phyloP scores from a whole-genome alignment of 2,113 vertebrate species.

The Gobiocypris rarus region DNA sequence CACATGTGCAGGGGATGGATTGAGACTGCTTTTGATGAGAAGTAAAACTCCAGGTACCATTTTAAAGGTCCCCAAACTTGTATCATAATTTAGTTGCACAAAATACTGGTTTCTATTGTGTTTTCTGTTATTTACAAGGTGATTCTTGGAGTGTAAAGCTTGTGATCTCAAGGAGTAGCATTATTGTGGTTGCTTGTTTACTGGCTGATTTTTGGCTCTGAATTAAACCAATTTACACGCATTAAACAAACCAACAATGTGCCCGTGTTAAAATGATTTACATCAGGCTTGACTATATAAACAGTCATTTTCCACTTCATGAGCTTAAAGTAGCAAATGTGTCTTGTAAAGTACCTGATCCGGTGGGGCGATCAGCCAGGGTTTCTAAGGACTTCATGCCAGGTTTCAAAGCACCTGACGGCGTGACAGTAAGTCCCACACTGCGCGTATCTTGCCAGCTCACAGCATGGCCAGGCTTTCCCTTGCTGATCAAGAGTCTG shows the following conservation, averaged over 20 bases:
- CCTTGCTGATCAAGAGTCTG: constrained; percentile 11
- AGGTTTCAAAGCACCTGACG: constrained; percentile 26
- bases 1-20: constrained; percentile 7
- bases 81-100: background rate
- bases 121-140: background rate
- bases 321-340: background rate
- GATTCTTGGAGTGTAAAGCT: background rate
- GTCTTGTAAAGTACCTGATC: constrained; percentile 13
- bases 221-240: constrained; percentile 16
- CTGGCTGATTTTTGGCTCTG: background rate
- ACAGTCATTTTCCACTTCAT: constrained; percentile 6
- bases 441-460: background rate
- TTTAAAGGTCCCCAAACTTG: constrained; percentile 4
- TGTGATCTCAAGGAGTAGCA: background rate
- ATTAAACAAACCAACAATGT: constrained; percentile 28
- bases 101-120: background rate
- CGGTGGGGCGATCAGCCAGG: constrained; percentile 5
- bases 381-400: background rate
- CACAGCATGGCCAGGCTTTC: constrained; percentile 25
- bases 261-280: constrained; percentile 16
- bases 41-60: background rate
- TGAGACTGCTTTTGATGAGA: background rate
- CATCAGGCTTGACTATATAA: constrained; percentile 8
- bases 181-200: background rate
- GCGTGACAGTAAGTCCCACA: constrained; percentile 15